Conservation (phyloP, 2,113 vertebrate species). For the Campylomormyrus numenius region DNA sequence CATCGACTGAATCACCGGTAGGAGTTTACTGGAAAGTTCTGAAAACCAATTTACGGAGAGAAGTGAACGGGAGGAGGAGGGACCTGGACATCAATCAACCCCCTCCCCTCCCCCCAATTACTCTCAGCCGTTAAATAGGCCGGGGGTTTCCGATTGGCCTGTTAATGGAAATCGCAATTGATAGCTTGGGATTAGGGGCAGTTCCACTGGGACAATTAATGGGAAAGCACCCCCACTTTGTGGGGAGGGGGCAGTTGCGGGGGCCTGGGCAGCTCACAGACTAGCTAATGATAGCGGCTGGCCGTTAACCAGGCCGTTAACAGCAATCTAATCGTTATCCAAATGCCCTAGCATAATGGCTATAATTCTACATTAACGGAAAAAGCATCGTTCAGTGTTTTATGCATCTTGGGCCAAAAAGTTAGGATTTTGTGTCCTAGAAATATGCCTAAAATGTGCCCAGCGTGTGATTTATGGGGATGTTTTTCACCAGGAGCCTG, state of each 20-base stretch:
- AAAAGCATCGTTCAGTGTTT: background rate
- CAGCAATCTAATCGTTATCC: background rate
- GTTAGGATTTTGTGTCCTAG: background rate
- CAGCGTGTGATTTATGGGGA: background rate
- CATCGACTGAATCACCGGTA: background rate
- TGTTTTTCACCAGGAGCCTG: background rate
- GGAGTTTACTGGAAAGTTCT: background rate
- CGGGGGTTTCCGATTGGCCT: background rate
- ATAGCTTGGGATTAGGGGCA: background rate
- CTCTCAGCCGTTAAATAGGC: constrained; percentile 26
- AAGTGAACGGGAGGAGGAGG: background rate
- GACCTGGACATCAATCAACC: background rate
- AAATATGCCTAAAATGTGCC: background rate
- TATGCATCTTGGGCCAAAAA: background rate
- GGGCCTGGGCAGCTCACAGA: background rate
- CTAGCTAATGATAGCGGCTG: background rate
- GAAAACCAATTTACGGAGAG: background rate
- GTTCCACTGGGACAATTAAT: background rate
- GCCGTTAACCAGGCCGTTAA: background rate
- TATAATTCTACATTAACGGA: background rate
- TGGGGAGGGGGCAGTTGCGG: background rate
- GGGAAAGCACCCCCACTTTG: background rate
- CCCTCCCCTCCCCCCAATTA: background rate
- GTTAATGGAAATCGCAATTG: background rate
- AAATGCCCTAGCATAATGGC: background rate